Evolutionary conservation across 2,888 invertebrate species (phyloP).

Genomic region (Rapana venosa): DNA sequence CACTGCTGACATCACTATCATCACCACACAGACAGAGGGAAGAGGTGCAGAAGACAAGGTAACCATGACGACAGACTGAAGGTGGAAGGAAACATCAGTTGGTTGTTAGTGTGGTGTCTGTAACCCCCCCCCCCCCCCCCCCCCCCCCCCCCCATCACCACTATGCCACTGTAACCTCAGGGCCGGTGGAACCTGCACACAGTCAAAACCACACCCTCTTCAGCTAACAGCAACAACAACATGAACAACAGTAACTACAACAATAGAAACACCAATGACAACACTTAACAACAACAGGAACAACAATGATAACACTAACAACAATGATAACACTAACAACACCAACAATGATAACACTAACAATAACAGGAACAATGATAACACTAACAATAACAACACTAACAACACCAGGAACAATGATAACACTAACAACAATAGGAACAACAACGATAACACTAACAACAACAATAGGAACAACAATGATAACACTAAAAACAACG

Average conservation of each 20-base stretch:
- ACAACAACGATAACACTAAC: background rate
- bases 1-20: too few species aligned
- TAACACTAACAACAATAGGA: background rate
- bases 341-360: too few species aligned
- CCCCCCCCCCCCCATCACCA: background rate
- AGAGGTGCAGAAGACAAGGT: background rate
- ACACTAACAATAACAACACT: too few species aligned
- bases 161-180: conserved; percentile 55
- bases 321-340: too few species aligned
- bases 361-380: too few species aligned
- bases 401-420: too few species aligned
- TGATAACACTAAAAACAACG: too few species aligned
- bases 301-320: too few species aligned
- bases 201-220: conserved; percentile 2
- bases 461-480: too few species aligned
- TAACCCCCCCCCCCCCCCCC: background rate
- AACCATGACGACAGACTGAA: background rate
- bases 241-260: background rate
- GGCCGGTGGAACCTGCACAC: conserved; percentile 55
- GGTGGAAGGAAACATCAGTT: background rate
- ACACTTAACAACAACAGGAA: background rate
- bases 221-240: background rate
- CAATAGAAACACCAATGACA: background rate
- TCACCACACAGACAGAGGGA: background rate
- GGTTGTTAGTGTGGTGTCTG: background rate